Conservation (phyloP, 2,113 vertebrate species). For the Pseudorectes ferrugineus region DNA sequence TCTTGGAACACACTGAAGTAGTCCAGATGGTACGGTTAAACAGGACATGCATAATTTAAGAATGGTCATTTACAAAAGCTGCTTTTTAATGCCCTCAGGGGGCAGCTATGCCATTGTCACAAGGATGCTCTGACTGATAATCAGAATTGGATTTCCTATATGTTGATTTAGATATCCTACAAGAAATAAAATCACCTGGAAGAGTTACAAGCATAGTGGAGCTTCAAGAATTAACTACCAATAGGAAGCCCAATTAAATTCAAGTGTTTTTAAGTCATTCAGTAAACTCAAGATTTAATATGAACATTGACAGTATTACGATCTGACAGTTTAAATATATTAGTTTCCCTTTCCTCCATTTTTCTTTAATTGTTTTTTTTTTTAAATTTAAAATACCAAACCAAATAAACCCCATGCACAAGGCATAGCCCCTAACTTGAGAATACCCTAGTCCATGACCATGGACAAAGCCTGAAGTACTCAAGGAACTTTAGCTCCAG, state of each 20-base stretch:
- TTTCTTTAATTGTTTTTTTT: neutral
- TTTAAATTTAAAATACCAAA: neutral
- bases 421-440: neutral
- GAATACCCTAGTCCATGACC: neutral
- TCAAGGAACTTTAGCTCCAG: neutral
- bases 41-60: conserved; percentile 80
- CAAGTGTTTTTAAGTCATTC: neutral
- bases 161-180: neutral
- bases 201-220: conserved; percentile 46
- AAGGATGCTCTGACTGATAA: conserved; percentile 56
- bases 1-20: conserved; percentile 49
- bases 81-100: conserved; percentile 70
- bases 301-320: neutral
- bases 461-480: neutral
- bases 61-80: conserved; percentile 75
- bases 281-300: conserved; percentile 11
- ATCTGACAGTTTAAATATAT: neutral
- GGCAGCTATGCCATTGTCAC: conserved; percentile 46
- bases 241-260: conserved; percentile 1
- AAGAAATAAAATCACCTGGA: conserved; percentile 8
- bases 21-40: conserved; percentile 78
- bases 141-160: conserved; percentile 15
- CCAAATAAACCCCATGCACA: neutral
- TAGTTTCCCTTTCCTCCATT: neutral
- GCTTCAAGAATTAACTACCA: conserved; percentile 56